phyloP scores from a whole-genome alignment of 1,140 invertebrate species.

The Sminthurides bifidus region DNA sequence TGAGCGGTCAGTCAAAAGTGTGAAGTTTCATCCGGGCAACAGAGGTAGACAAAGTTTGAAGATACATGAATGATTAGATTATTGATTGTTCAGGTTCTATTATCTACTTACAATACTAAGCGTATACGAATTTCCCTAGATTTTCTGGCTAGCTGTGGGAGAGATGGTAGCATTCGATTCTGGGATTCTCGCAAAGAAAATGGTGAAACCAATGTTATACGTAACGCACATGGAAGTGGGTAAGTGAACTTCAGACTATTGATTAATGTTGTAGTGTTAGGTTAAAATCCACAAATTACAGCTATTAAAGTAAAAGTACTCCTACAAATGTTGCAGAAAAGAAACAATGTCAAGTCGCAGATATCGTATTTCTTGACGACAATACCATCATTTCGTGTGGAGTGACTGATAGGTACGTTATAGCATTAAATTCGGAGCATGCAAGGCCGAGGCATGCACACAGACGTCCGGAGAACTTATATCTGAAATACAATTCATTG shows the following conservation, averaged over 20 bases:
- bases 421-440: not conserved
- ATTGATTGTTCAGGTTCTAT: not conserved
- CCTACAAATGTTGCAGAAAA: not conserved
- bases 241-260: not conserved
- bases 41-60: not conserved
- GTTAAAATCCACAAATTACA: not conserved
- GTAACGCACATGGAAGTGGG: not conserved
- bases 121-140: not conserved
- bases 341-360: not conserved
- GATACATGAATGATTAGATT: not conserved
- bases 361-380: slow-evolving; percentile 7
- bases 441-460: not conserved
- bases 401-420: not conserved
- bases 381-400: slow-evolving; percentile 6
- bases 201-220: not conserved
- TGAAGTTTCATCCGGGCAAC: slow-evolving; percentile 1
- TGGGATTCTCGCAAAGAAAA: slow-evolving; percentile 1
- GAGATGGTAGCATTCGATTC: not conserved
- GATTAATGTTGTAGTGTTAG: not conserved
- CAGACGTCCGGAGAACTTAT: not conserved
- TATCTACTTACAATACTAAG: not conserved
- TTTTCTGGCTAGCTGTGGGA: not conserved
- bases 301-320: not conserved
- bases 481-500: not conserved
- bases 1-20: not conserved